A percentile compares a stretch with the other conserved stretches of the same genome.
Evolutionary conservation across 2,797 vertebrate species (phyloP).

Genomic region (Trematomus bernacchii): DNA sequence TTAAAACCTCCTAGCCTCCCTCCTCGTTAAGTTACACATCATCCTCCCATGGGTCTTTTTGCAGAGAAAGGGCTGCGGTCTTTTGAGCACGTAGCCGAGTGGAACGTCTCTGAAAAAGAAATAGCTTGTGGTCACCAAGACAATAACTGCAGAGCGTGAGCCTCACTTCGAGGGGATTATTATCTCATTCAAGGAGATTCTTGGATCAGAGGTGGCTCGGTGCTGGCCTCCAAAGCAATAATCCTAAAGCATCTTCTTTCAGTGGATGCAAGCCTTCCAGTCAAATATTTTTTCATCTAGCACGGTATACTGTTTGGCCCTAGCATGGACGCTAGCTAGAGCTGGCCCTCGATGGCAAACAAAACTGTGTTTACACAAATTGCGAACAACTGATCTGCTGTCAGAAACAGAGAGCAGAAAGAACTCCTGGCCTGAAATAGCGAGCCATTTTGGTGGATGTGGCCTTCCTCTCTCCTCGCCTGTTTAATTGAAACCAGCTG

Average conservation of each 20-base stretch:
- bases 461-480: slow-evolving; percentile 62
- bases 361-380: slow-evolving; percentile 70
- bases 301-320: slow-evolving; percentile 7
- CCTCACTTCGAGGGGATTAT: slow-evolving; percentile 65
- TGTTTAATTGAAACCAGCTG: slow-evolving; percentile 83
- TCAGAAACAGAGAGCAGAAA: slow-evolving; percentile 58
- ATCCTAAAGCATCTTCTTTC: slow-evolving; percentile 32
- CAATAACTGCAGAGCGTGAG: slow-evolving; percentile 68
- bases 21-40: slow-evolving; percentile 40
- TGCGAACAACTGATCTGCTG: slow-evolving; percentile 61
- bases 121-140: slow-evolving; percentile 70
- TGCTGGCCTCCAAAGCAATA: slow-evolving; percentile 51
- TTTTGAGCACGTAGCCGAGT: slow-evolving; percentile 62
- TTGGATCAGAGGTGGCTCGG: slow-evolving; percentile 52
- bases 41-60: slow-evolving; percentile 42
- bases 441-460: slow-evolving; percentile 64
- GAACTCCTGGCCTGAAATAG: slow-evolving; percentile 65
- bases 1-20: slow-evolving; percentile 19
- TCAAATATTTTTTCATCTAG: slow-evolving; percentile 28
- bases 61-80: slow-evolving; percentile 60
- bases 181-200: slow-evolving; percentile 68
- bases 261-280: slow-evolving; percentile 17
- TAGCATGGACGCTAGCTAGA: slow-evolving; percentile 38
- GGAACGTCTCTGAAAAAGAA: slow-evolving; percentile 54
- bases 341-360: slow-evolving; percentile 50